A percentile compares a stretch with the other conserved stretches of the same genome.
Evolutionary conservation across 2,797 vertebrate species (phyloP).

Genomic region (Enteromius treurensis): DNA sequence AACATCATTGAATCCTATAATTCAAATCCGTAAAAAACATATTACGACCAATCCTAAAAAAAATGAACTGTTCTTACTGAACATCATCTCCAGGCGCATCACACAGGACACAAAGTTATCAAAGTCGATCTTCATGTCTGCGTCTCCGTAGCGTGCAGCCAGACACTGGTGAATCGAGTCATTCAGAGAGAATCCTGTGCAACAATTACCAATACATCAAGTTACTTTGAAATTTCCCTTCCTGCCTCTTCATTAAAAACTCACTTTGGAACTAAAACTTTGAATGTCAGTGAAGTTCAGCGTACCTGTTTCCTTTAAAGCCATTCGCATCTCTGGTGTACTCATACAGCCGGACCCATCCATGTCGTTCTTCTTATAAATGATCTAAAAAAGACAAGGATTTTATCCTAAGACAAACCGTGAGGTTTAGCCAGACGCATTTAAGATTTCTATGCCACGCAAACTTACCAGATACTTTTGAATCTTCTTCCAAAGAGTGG

Average conservation of each 20-base stretch:
- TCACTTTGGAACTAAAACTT: neutral
- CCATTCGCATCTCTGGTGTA: slow-evolving; percentile 72
- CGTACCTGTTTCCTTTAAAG: slow-evolving; percentile 71
- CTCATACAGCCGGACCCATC: slow-evolving; percentile 75
- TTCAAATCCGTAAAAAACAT: neutral
- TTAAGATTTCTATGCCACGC: neutral
- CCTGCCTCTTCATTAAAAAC: neutral
- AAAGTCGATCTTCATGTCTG: slow-evolving; percentile 71
- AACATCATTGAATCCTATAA: neutral
- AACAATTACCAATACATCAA: slow-evolving; percentile 1
- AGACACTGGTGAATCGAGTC: slow-evolving; percentile 74
- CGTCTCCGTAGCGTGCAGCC: slow-evolving; percentile 62
- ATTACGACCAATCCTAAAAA: neutral
- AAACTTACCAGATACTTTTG: slow-evolving; percentile 62
- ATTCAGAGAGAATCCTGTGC: slow-evolving; percentile 76
- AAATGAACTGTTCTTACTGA: slow-evolving; percentile 73
- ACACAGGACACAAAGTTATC: slow-evolving; percentile 78
- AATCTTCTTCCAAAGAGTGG: slow-evolving; percentile 63
- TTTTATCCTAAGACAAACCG: neutral
- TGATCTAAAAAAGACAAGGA: slow-evolving; percentile 56
- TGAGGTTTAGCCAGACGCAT: neutral
- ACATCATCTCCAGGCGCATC: slow-evolving; percentile 78
- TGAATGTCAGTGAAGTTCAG: neutral
- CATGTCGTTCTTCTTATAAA: slow-evolving; percentile 70
- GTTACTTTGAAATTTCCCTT: neutral